A percentile compares a stretch with the other conserved stretches of the same genome.
phyloP scores from a whole-genome alignment of 2,113 vertebrate genomes.

The Irena cyanogastra region DNA sequence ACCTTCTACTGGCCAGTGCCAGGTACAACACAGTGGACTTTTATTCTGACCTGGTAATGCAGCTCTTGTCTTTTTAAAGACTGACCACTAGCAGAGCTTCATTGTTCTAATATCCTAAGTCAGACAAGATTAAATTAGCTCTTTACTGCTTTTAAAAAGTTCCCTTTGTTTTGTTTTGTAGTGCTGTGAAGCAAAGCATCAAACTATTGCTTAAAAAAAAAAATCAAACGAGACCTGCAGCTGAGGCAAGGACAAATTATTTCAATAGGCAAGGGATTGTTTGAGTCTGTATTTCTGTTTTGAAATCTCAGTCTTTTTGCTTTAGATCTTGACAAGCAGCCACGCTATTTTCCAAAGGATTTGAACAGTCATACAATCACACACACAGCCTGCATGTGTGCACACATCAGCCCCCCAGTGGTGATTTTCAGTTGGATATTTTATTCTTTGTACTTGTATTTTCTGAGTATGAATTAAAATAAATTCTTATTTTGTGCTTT shows the following conservation, averaged over 20 bases:
- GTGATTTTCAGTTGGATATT: constrained; percentile 47
- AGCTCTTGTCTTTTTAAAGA: neutral
- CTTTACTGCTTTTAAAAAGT: constrained; percentile 24
- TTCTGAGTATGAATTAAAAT: constrained; percentile 51
- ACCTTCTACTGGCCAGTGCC: neutral
- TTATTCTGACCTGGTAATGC: neutral
- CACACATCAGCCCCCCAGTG: constrained; percentile 39
- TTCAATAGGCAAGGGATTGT: constrained; percentile 62
- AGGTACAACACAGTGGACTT: neutral
- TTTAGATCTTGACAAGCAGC: constrained; percentile 60
- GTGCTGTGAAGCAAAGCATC: constrained; percentile 16
- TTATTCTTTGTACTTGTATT: constrained; percentile 42
- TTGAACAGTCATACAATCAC: constrained; percentile 23
- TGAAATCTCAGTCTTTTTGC: constrained; percentile 35
- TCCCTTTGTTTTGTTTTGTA: constrained; percentile 38
- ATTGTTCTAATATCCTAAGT: neutral
- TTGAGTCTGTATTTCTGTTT: constrained; percentile 54
- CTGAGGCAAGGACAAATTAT: constrained; percentile 68
- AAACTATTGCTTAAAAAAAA: constrained; percentile 8
- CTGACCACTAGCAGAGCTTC: neutral
- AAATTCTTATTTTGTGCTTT: constrained; percentile 59
- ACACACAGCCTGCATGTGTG: constrained; percentile 1
- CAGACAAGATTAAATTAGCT: constrained; percentile 21
- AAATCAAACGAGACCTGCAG: constrained; percentile 56
- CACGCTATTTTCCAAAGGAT: constrained; percentile 50